Base-by-base conservation (phyloP, 2,113 vertebrate species). In the Muscicapa adusta region DNA sequence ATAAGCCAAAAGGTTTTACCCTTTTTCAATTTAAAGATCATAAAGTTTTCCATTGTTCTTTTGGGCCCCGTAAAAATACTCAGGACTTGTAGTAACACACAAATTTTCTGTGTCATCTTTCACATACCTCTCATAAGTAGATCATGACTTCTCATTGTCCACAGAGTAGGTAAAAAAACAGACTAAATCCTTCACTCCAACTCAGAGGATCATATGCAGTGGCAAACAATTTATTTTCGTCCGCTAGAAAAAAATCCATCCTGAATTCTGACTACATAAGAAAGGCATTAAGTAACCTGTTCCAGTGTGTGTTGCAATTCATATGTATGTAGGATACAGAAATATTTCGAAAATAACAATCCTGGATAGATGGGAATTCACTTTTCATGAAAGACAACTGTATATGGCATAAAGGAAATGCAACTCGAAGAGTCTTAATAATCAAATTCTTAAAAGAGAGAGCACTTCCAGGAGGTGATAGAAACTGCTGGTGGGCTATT, bases 221-320 rank as follows among this genome's bases (percentile, higher is more conserved):
- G 3, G 29, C 12, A 66, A 88, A 66, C 24, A 88, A 76, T 45
- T 36, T 58, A 33, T 57, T 79, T 68, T 73, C 29, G 74, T 50
- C 38, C 54, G 12, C 43, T 40, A 67, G 18, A 12, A 75, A 38
- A 42, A 95, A 88, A 48, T 38, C 29, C 42, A 51, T 40, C 28
- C 71, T 50, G 43, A 75, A 50, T 76, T 88, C 38, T 18, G 29
- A 62, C 61, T 47, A 54, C 34, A 34, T 31, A 34, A 72, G 73
- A 63, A 62, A 67, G 36, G 16, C 3, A 2, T 25, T 54, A 63
- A 0, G 0, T 6, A 74, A 60, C 33, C 26, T 43, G 16, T 54
- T 65, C 6, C 66, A 54, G 18, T 54, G 29, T 56, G 24, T 8
- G 53, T 67, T 54, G 42, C 8, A 15, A 72, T 78, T 67, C 25